Evolutionary conservation across 2,113 vertebrate genomes (phyloP), one percentile per base, ranked within the genome.

Genomic region (Bostrychus sinensis): DNA sequence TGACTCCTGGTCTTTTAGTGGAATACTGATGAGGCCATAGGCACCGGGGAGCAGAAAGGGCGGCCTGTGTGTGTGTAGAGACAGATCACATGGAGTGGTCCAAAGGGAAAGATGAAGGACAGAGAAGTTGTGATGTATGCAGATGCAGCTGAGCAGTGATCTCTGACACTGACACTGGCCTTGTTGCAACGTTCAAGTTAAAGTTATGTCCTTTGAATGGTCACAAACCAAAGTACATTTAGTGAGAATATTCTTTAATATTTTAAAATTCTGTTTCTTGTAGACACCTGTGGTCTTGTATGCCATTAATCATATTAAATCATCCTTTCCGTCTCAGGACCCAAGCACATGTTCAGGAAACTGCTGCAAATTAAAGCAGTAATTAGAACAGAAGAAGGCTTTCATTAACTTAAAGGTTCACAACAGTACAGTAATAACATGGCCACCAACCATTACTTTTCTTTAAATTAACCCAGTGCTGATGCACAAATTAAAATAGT

Each of bases 11-110:
- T 74, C 65, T 69, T 81, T 70, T 72, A 55, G 79, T 73, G 63
- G 88, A 91, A 92, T 91, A 91, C 89, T 86, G 87, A 92, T 91
- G 87, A 89, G 79, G 70, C 39, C 43, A 9, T 61, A 43, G 75
- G 56, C 62, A 65, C 73, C 30, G 48, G 56, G 66, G 83, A 76
- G 75, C 61, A 51, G 61, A 45, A 25, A 46, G 68, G 45, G 54
- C 20, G 12, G 26, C 26, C 60, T 30, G 26, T 66, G 38, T 54
- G 42, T 67, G 50, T 74, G 77, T 63, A 36, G 39, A 28, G 16
- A 43, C 42, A 14, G 60, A 41, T 23, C 30, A 37, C 28, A 43
- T 39, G 50, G 25, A 32, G 36, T 39, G 13, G 48, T 56, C 57
- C 56, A 62, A 48, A 34, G 56, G 66, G 66, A 43, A 57, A 73